Percentiles rank a stretch among this genome's conserved stretches.
phyloP scores from a whole-genome alignment of 92 coral and sea anemone species.

The Epizoanthus fatuus region DNA sequence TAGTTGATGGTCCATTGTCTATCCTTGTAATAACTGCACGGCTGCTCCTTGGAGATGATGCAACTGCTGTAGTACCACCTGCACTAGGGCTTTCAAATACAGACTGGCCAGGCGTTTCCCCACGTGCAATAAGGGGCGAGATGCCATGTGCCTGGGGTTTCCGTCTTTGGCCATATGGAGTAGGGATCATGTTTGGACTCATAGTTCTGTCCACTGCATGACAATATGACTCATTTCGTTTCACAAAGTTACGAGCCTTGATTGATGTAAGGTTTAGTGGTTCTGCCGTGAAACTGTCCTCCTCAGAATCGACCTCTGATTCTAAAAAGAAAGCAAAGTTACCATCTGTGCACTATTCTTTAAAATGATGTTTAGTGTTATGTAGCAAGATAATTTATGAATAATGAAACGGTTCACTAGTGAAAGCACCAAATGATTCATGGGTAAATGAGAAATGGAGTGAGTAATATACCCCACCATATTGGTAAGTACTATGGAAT shows the following conservation, averaged over 20 bases:
- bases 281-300: conserved; percentile 62
- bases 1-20: conserved; percentile 18
- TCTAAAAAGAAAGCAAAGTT: neutral
- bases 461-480: too few relatives aligned
- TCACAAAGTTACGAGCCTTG: conserved; percentile 88
- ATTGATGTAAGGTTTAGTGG: conserved; percentile 65
- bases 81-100: conserved; percentile 11
- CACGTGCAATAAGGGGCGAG: conserved; percentile 62
- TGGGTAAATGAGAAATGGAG: too few relatives aligned
- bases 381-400: neutral
- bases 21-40: conserved; percentile 42
- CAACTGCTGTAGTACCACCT: conserved; percentile 6
- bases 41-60: conserved; percentile 48
- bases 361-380: too few relatives aligned
- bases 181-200: conserved; percentile 50
- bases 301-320: conserved; percentile 51
- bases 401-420: neutral
- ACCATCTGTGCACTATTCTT: too few relatives aligned
- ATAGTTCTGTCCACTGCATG: conserved; percentile 84
- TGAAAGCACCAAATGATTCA: too few relatives aligned
- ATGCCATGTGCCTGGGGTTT: conserved; percentile 56
- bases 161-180: conserved; percentile 64
- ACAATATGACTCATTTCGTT: conserved; percentile 95
- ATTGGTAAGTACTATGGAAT: too few relatives aligned
- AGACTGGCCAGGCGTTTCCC: conserved; percentile 13